Base-by-base conservation (phyloP, 2,113 vertebrate species). In the Phrynocephalus versicolor region DNA sequence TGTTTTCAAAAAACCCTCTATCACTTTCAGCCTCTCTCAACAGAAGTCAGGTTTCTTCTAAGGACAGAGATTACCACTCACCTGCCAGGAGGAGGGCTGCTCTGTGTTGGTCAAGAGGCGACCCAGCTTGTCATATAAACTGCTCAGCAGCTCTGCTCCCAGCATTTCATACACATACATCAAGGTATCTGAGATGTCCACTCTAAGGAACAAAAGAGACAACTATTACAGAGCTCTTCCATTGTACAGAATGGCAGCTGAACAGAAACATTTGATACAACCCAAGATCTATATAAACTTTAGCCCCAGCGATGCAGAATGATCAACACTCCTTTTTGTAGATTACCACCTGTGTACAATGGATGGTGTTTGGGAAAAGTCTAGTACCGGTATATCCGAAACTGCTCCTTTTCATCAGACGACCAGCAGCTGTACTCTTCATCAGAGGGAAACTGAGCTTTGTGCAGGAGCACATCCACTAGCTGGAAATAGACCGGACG, bases 141-240 rank as follows among this genome's bases (percentile, higher is more conserved):
- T 99, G 95, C 99, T 99, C 88, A 99, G 97, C 92, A 99, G 97
- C 96, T 99, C 99, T 0, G 98, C 97, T 7, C 99, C 99, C 93
- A 99, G 96, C 98, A 99, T 99, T 95, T 99, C 98, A 1, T 99
- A 99, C 79, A 99, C 99, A 0, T 99, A 99, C 99, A 99, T 99
- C 92, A 99, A 97, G 0, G 99, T 99, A 95, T 99, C 99, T 4
- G 99, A 99, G 90, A 99, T 99, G 90, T 99, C 99, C 95, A 99
- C 99, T 95, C 99, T 99, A 51, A 93, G 80, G 91, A 55, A 88
- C 18, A 70, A 89, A 82, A 81, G 41, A 87, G 0, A 27, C 16
- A 7, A 37, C 2, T 10, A 72, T 90, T 76, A 90, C 83, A 81
- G 64, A 82, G 75, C 0, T 6, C 33, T 55, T 58, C 72, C 9